Evolutionary conservation across 2,797 vertebrate species (phyloP).

Genomic region (Halcyon badia): DNA sequence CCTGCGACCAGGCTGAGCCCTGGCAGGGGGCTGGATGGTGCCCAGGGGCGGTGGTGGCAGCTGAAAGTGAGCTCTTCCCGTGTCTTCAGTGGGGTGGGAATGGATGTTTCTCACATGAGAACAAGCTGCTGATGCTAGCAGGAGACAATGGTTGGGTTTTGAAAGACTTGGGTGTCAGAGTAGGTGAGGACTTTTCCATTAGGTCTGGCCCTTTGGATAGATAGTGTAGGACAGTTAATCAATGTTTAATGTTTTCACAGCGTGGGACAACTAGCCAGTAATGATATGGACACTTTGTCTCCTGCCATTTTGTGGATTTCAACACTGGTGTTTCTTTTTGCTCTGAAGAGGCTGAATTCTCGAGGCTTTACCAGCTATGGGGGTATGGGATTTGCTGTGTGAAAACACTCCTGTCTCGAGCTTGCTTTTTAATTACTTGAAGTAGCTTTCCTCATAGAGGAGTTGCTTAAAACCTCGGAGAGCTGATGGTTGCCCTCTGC

Average conservation of each 20-base stretch:
- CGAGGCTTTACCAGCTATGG: neutral
- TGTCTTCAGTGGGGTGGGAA: accelerated
- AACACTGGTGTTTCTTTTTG: neutral
- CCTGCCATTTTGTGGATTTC: neutral
- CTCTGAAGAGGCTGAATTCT: neutral
- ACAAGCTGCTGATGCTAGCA: neutral
- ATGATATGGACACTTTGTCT: neutral
- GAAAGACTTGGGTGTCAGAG: accelerated
- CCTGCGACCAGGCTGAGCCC: accelerated
- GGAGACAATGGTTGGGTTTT: accelerated
- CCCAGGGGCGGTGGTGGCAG: neutral
- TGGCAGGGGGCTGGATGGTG: neutral
- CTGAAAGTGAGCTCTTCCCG: neutral
- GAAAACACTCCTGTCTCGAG: neutral
- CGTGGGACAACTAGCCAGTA: neutral
- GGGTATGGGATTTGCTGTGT: neutral
- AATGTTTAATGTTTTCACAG: neutral
- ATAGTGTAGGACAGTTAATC: neutral
- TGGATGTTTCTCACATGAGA: neutral
- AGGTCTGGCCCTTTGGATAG: neutral
- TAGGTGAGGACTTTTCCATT: neutral
- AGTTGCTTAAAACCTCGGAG: neutral
- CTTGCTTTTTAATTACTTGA: neutral
- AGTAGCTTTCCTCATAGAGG: neutral
- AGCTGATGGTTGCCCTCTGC: neutral